phyloP scores from a whole-genome alignment of 2,797 vertebrate genomes.

The Craterocephalus amniculus region DNA sequence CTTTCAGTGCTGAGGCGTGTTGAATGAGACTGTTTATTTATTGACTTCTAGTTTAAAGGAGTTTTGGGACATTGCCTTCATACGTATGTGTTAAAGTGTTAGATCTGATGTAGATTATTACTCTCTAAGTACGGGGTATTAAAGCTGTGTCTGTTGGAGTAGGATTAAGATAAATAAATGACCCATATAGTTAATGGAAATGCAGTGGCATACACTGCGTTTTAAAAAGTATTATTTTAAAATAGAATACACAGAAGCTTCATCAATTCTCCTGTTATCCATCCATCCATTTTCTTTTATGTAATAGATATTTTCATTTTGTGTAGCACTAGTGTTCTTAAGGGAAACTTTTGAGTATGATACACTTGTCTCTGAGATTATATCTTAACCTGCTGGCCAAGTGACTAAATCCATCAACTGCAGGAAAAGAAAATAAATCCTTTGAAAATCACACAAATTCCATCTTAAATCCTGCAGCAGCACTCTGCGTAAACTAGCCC shows the following conservation, averaged over 20 bases:
- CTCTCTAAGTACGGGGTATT: slow-evolving; percentile 35
- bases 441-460: slow-evolving; percentile 40
- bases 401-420: slow-evolving; percentile 60
- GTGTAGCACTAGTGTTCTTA: slow-evolving; percentile 25
- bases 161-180: slow-evolving; percentile 31
- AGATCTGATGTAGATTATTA: too few species aligned
- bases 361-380: slow-evolving; percentile 50
- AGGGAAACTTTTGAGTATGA: slow-evolving; percentile 48
- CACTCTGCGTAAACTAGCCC: slow-evolving; percentile 6
- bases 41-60: slow-evolving; percentile 52
- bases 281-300: too few species aligned
- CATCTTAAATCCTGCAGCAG: slow-evolving; percentile 31
- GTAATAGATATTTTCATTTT: slow-evolving; percentile 44
- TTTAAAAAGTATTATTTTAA: too few species aligned
- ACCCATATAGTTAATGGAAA: slow-evolving; percentile 12
- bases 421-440: slow-evolving; percentile 17
- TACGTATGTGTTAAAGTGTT: slow-evolving; percentile 18
- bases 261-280: slow-evolving; percentile 19
- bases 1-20: slow-evolving; percentile 49
- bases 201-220: slow-evolving; percentile 6
- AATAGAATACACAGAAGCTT: slow-evolving; percentile 36
- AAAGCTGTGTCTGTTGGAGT: slow-evolving; percentile 18
- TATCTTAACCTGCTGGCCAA: slow-evolving; percentile 52
- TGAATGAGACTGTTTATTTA: slow-evolving; percentile 59
- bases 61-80: slow-evolving; percentile 42